Base-by-base conservation (phyloP, 2,113 vertebrate genomes). In the Cololabis saira region DNA sequence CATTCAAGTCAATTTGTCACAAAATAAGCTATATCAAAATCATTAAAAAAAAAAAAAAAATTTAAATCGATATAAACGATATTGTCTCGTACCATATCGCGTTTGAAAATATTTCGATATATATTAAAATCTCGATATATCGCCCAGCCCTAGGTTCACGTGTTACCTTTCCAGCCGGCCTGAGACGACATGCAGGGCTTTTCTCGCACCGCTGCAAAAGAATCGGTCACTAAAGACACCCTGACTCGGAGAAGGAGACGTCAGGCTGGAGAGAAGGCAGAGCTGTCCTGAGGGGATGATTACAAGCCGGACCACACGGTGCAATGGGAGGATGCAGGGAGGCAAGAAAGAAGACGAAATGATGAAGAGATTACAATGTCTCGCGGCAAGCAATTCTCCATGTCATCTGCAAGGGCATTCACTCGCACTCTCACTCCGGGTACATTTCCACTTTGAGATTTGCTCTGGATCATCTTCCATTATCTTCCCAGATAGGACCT, bases 361-460 rank as follows among this genome's bases (percentile, higher is more conserved):
- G 82, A 89, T 87, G 60, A 67, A 62, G 77, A 78, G 85, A 89
- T 89, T 81, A 84, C 74, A 78, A 55, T 62, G 77, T 70, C 78
- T 65, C 14, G 54, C 19, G 44, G 87, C 85, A 48, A 83, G 74
- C 76, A 80, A 78, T 83, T 83, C 67, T 78, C 80, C 22, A 3
- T 76, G 80, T 88, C 83, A 77, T 68, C 76, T 76, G 63, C 6
- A 40, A 82, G 75, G 80, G 58, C 80, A 78, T 37, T 44, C 42
- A 61, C 61, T 70, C 67, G 63, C 62, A 72, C 67, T 83, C 67
- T 71, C 76, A 63, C 71, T 64, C 11, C 0, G 66, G 77, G 49
- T 67, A 49, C 64, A 62, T 57, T 82, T 78, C 77, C 49, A 73
- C 74, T 67, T 42, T 1, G 17, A 69, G 48, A 86, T 68, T 82